phyloP scores from a whole-genome alignment of 2,797 vertebrate genomes.

The Enteromius viviparus region DNA sequence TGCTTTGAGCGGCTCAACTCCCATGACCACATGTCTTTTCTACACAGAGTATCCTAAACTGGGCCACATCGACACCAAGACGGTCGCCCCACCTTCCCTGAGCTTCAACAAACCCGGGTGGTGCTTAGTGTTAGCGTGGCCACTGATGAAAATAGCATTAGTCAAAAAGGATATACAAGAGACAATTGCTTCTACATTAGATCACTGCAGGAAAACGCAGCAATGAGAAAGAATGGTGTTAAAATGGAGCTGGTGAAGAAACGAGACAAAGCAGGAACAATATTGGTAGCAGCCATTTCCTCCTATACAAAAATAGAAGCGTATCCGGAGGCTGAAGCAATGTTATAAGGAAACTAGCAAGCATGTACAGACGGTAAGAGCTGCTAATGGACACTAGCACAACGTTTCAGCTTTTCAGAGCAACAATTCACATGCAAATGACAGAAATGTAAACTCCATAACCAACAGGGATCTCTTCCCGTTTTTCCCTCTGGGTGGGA shows the following conservation, averaged over 20 bases:
- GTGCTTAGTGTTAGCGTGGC: neutral
- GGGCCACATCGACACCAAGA: slow-evolving; percentile 25
- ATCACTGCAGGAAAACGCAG: slow-evolving; percentile 19
- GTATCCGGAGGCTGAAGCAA: slow-evolving; percentile 3
- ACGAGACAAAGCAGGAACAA: slow-evolving; percentile 31
- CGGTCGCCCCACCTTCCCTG: neutral
- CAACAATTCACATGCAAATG: neutral
- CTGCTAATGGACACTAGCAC: neutral
- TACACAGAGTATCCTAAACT: neutral
- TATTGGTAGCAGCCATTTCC: slow-evolving; percentile 40
- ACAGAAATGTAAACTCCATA: neutral
- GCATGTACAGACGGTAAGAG: slow-evolving; percentile 16
- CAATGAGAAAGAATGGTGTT: slow-evolving; percentile 19
- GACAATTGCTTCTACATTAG: slow-evolving; percentile 21
- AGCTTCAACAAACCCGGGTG: neutral
- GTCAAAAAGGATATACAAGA: slow-evolving; percentile 11
- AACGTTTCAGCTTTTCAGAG: neutral
- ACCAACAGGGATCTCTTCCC: neutral
- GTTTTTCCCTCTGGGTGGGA: neutral
- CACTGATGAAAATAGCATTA: slow-evolving; percentile 37
- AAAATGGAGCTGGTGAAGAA: slow-evolving; percentile 23
- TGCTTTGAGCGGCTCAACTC: slow-evolving; percentile 34
- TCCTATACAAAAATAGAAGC: slow-evolving; percentile 29
- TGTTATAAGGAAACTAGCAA: slow-evolving; percentile 2
- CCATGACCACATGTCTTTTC: slow-evolving; percentile 47